Evolutionary conservation across 2,113 vertebrate species (phyloP).

Genomic region (Eptesicus fuscus): DNA sequence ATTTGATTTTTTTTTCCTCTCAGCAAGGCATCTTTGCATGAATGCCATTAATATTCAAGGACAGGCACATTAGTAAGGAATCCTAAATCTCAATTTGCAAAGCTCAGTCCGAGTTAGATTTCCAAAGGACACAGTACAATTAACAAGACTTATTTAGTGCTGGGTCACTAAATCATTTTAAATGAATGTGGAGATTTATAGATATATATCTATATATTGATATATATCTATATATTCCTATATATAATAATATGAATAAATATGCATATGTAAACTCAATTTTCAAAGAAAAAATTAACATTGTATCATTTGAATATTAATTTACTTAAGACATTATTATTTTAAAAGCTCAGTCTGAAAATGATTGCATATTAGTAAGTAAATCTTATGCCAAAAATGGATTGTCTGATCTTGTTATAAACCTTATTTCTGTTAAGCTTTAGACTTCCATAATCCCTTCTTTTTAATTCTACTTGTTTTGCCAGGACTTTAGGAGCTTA

Average conservation of each 20-base stretch:
- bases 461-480: slow-evolving; percentile 76
- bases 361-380: slow-evolving; percentile 67
- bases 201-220: no score
- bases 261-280: slow-evolving; percentile 1
- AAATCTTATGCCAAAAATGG: slow-evolving; percentile 64
- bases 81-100: slow-evolving; percentile 52
- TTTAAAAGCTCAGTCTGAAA: slow-evolving; percentile 63
- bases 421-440: slow-evolving; percentile 70
- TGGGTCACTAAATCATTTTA: slow-evolving; percentile 55
- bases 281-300: slow-evolving; percentile 38
- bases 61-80: background rate
- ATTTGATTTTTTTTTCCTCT: background rate
- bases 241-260: background rate
- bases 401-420: slow-evolving; percentile 72
- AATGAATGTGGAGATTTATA: background rate
- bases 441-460: slow-evolving; percentile 72
- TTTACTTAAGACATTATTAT: slow-evolving; percentile 58
- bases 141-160: background rate
- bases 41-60: slow-evolving; percentile 58
- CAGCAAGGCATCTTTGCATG: background rate
- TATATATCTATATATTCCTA: background rate
- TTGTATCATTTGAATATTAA: slow-evolving; percentile 34
- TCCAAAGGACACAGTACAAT: slow-evolving; percentile 21
- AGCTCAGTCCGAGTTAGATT: slow-evolving; percentile 50
- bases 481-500: slow-evolving; percentile 68